Base-by-base conservation (phyloP, 2,113 vertebrate genomes). In the Notarius lentiginosus region DNA sequence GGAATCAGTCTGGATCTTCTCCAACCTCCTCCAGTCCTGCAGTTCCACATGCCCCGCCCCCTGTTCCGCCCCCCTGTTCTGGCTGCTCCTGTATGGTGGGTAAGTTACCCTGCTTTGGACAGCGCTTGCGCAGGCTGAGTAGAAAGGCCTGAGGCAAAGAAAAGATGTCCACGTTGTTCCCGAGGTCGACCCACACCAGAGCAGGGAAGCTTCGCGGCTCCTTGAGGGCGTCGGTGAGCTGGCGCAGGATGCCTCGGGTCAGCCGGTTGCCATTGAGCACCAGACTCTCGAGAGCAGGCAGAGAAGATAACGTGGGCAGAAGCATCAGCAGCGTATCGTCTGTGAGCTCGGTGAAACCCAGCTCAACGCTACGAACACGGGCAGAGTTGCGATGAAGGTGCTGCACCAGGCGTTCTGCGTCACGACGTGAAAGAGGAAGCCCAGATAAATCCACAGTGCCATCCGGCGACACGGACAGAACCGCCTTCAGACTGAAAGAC, bases 161-260 rank as follows among this genome's bases (percentile, higher is more conserved):
- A 94, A 99, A 99, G 88, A 99, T 99, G 93, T 99, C 98, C 93
- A 99, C 98, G 0, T 99, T 99, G 95, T 99, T 99, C 85, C 98
- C 98, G 34, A 99, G 95, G 86, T 99, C 98, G 0, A 99, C 98
- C 98, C 98, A 99, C 0, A 96, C 97, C 91, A 99, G 93, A 0
- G 93, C 95, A 49, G 98, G 98, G 90, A 99, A 99, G 85, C 96
- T 97, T 79, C 91, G 94, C 6, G 96, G 95, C 90, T 99, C 97
- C 91, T 99, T 99, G 22, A 99, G 94, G 34, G 94, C 92, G 1
- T 99, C 98, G 0, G 97, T 99, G 90, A 99, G 94, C 89, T 99
- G 97, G 7, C 97, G 96, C 0, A 99, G 95, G 85, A 99, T 41
- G 0, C 95, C 93, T 87, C 97, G 94, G 55, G 98, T 99, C 86